Conservation (phyloP, 2,113 vertebrate genomes). For the Setophaga petechia region DNA sequence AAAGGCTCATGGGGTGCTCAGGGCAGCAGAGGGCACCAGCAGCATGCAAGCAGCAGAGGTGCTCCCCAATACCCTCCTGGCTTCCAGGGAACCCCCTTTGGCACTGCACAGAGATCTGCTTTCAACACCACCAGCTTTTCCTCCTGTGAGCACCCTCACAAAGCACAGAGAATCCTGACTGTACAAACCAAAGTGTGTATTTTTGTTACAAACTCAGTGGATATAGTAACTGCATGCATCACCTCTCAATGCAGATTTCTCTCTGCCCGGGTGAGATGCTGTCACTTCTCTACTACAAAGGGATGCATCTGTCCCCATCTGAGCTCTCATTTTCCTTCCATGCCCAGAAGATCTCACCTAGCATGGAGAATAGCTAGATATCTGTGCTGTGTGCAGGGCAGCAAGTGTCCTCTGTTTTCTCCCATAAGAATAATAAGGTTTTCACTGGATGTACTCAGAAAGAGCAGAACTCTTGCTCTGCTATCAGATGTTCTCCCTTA, state of each 20-base stretch:
- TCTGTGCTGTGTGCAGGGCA: not conserved
- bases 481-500: slow-evolving; percentile 38
- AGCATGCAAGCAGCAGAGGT: not conserved
- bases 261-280: not conserved
- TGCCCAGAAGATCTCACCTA: slow-evolving; percentile 1
- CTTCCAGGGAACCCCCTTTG: not conserved
- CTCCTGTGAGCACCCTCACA: not conserved
- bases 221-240: not conserved
- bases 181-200: not conserved
- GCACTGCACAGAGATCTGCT: not conserved
- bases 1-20: not conserved
- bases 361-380: slow-evolving; percentile 32
- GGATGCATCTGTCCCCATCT: not conserved
- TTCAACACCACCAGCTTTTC: accelerated
- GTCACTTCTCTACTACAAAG: not conserved
- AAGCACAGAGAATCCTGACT: not conserved
- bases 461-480: not conserved
- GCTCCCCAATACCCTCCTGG: accelerated
- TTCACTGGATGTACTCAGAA: not conserved
- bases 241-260: not conserved
- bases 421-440: not conserved
- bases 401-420: slow-evolving; percentile 30
- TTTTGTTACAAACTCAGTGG: not conserved
- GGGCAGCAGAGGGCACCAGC: not conserved
- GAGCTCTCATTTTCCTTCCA: not conserved